Conservation (phyloP, 2,797 vertebrate species). For the Danio jaintianensis region DNA sequence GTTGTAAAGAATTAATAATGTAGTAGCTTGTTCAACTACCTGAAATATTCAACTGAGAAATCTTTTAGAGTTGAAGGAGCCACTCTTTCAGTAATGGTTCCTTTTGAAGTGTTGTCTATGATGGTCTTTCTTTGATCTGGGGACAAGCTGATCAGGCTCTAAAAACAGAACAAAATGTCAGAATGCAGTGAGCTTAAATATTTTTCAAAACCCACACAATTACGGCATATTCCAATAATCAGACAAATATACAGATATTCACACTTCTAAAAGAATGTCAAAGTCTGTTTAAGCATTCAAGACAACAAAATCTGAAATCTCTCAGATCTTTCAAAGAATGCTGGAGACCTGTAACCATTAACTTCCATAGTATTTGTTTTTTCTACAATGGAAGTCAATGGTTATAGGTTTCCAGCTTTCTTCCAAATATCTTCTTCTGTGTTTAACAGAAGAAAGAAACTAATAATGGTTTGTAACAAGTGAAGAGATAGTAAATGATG, state of each 20-base stretch:
- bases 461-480: no score
- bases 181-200: background rate
- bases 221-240: background rate
- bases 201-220: background rate
- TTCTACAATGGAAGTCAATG: no score
- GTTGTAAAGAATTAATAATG: constrained; percentile 20
- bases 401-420: no score
- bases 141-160: constrained; percentile 86
- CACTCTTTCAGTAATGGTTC: constrained; percentile 74
- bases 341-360: no score
- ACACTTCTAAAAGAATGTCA: background rate
- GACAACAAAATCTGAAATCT: no score
- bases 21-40: constrained; percentile 72
- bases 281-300: no score
- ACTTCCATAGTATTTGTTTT: no score
- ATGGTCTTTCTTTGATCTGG: constrained; percentile 89
- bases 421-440: no score
- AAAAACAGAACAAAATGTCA: constrained; percentile 29
- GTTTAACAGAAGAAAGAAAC: no score
- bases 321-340: no score
- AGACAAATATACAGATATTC: background rate
- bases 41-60: constrained; percentile 90
- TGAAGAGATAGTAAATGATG: no score
- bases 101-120: constrained; percentile 71
- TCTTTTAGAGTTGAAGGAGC: constrained; percentile 87